Evolutionary conservation across 2,888 invertebrate genomes (phyloP), one percentile per base, ranked within the genome.

Genomic region (Oasisia sp.): DNA sequence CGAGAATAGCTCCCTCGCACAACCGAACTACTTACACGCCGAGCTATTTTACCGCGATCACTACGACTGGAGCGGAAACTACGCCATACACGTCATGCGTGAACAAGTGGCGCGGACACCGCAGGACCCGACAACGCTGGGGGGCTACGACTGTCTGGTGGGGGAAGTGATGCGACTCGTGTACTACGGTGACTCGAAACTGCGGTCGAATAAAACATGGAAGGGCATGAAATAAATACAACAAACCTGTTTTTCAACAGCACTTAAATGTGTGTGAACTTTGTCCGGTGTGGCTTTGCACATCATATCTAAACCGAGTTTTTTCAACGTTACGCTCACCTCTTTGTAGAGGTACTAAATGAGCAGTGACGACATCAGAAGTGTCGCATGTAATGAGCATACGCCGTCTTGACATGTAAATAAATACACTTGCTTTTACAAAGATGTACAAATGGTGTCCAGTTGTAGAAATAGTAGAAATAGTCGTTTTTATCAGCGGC

Each of bases 61-160:
- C 32, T 93, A 93, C 56, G 92, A 93, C 91, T 93, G 93, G 93
- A 92, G 93, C 27, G 38, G 93, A 27, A 94, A 94, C 91, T 94
- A 94, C 92, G 95, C 95, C n/a, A 93, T 95, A 32, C 95, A 95
- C 90, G 91, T 95, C 89, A 38, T 32, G 90, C 32, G 44, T 5
- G 90, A 90, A 32, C 1, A 32, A 27, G 27, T 27, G 5, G 90
- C 14, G 14, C n/a, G 3, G 44, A 90, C 32, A 32, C 90, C 90
- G 38, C n/a, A 32, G 27, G 32, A 90, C 44, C 14, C 90, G 14
- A 27, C n/a, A 32, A 14, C 38, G 44, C 32, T 90, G 12, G 32
- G 5, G 90, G 38, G 32, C 32, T 32, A 32, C 32, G 58, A 91
- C 32, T 56, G 89, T 32, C 9, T 58, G 32, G 27, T 91, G 56